Evolutionary conservation across 2,797 vertebrate genomes (phyloP), one percentile per base, ranked within the genome.

Genomic region (Cuculus canorus): DNA sequence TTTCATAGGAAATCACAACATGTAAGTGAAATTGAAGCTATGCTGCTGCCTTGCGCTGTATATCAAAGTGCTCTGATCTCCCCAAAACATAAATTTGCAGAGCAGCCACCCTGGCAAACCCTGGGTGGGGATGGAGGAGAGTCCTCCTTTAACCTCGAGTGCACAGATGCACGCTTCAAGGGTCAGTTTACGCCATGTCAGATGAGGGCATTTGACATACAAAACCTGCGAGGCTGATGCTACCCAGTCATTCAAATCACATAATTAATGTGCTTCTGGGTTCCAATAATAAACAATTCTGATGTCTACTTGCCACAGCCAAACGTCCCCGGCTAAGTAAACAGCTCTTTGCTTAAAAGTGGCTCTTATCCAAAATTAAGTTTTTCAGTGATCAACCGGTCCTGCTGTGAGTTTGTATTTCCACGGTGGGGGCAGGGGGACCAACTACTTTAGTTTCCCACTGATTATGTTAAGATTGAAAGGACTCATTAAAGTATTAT

Each of bases 211-310:
- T 76, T 87, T 92, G 92, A 96, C 77, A 4, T 86, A 71, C 65
- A 84, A 90, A 86, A 88, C 95, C 94, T 37, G 86, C 4, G 0
- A 65, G 86, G 76, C 82, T 97, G 97, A 97, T 82, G 83, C 90
- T 97, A 95, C 92, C 94, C 96, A 97, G 97, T 96, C 96, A 92
- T 88, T 94, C 88, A 92, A 96, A 83, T 92, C 86, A 95, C 86
- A 79, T 96, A 97, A 98, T 97, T 93, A 95, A 97, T 96, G 95
- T 91, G 90, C 94, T 96, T 94, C 94, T 96, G 91, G 89, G 86
- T 80, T 97, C 89, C 95, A 97, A 97, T 96, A 97, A 97, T 97
- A 97, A 97, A 97, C 97, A 97, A 60, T 61, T 80, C 86, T 81
- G 92, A 96, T 96, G 86, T 88, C 89, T 95, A 94, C 92, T 83